A percentile compares a stretch with the other conserved stretches of the same genome.
Evolutionary conservation across 35 echinoderm and acorn worm genomes (phyloP).

Genomic region (Hemicentrotus pulcherrimus): DNA sequence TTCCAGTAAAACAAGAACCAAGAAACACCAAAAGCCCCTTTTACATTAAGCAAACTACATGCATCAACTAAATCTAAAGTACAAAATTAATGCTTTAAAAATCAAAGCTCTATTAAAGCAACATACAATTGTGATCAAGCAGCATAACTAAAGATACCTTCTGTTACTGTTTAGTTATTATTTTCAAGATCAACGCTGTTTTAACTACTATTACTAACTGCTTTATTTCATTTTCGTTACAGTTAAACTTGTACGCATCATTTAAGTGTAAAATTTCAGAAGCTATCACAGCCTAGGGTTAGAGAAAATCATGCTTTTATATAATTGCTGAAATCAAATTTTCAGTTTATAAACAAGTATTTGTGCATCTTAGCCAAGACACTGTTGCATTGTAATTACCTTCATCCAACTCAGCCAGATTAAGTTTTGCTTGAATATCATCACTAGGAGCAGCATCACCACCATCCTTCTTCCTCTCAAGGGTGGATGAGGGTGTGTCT

Average conservation of each 20-base stretch:
- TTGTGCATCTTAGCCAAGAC: background rate
- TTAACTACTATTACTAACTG: background rate
- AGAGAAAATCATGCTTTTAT: background rate
- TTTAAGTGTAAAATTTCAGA: background rate
- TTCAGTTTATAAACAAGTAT: background rate
- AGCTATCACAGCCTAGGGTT: background rate
- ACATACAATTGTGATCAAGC: background rate
- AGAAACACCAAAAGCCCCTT: background rate
- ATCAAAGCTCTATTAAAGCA: background rate
- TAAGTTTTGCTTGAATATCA: background rate
- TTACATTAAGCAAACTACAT: background rate
- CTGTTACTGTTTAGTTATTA: background rate
- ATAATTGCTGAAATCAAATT: background rate
- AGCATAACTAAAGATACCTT: background rate
- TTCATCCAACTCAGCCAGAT: background rate
- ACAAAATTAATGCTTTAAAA: background rate
- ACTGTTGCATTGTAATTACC: background rate
- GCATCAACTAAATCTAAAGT: background rate
- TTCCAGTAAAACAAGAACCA: background rate
- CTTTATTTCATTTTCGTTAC: background rate
- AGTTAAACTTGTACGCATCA: background rate
- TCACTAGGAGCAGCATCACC: background rate
- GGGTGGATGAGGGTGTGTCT: background rate
- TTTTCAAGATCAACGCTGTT: background rate
- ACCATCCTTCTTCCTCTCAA: conserved; percentile 43